Conservation (phyloP, 2,113 vertebrate genomes). For the Tachycineta bicolor region DNA sequence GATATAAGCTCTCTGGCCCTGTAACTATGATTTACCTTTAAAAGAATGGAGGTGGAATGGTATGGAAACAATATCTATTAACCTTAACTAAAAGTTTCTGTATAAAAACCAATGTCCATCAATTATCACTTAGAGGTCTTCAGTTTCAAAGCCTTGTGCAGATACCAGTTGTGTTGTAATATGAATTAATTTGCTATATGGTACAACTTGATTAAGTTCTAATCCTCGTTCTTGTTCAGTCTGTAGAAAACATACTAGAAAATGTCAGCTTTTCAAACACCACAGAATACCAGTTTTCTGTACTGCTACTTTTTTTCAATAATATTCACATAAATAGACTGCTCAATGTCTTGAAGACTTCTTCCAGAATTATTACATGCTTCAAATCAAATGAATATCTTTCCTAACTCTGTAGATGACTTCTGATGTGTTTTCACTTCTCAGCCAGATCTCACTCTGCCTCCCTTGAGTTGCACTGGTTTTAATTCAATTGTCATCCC, state of each 20-base stretch:
- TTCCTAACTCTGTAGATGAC: background rate
- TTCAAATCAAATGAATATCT: background rate
- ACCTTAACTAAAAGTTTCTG: background rate
- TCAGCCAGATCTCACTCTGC: background rate
- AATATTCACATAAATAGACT: background rate
- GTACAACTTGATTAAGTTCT: background rate
- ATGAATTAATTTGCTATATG: background rate
- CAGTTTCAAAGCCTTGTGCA: background rate
- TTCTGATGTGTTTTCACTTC: background rate
- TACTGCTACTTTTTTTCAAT: background rate
- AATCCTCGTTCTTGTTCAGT: background rate
- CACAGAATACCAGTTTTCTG: background rate
- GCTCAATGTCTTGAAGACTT: background rate
- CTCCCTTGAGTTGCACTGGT: background rate
- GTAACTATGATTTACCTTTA: background rate
- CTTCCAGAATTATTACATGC: background rate
- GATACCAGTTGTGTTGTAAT: background rate
- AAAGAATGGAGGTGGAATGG: background rate
- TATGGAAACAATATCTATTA: background rate
- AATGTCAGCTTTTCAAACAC: background rate
- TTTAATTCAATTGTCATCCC: background rate
- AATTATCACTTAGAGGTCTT: background rate
- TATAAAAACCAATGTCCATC: background rate
- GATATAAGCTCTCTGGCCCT: background rate
- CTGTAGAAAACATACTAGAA: background rate